Base-by-base conservation (phyloP, 2,888 invertebrate species). In the Ecdyonurus torrentis region DNA sequence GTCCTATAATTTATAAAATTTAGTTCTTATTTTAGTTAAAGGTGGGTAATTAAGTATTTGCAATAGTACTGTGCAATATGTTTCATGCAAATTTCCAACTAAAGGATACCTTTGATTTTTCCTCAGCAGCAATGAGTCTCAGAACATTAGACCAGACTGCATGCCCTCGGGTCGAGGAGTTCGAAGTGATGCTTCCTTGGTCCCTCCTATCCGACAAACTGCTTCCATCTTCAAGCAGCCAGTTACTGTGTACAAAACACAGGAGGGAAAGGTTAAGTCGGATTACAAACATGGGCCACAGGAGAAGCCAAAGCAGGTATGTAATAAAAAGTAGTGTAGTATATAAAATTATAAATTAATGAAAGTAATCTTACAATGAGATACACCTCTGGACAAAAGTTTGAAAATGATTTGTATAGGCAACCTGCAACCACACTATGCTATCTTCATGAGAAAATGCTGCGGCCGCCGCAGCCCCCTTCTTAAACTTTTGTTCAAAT, bases 221-320 rank as follows among this genome's bases (percentile, higher is more conserved):
- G 95, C 97, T 1, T 96, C 96, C 1, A 97, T 99, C 71, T 98
- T 98, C 75, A 98, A 98, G 73, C 98, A 99, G 74, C 97, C 98
- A 0, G 97, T 99, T 0, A 98, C 97, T 1, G 90, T 98, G 2
- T 86, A 93, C 70, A 90, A 91, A 74, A 93, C 90, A 25, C 92
- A 77, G 65, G 91, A 93, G 72, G 89, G 91, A 70, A 88, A 90
- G 77, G 90, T 92, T 18, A 91, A 92, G 75, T 73, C 78, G 65
- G 95, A 96, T 71, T 81, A 91, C 68, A 96, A 96, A 75, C 91
- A 92, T 75, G 92, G 91, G 25, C 85, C 86, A 64, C 93, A 91
- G 74, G 94, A 94, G 71, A 93, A 92, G 75, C 93, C 93, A 2
- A 92, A 91, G 71, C 93, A 93, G 75, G 80, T 89, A 73, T 71